phyloP scores from a whole-genome alignment of 1,140 invertebrate genomes.

The Venustaconcha ellipsiformis region DNA sequence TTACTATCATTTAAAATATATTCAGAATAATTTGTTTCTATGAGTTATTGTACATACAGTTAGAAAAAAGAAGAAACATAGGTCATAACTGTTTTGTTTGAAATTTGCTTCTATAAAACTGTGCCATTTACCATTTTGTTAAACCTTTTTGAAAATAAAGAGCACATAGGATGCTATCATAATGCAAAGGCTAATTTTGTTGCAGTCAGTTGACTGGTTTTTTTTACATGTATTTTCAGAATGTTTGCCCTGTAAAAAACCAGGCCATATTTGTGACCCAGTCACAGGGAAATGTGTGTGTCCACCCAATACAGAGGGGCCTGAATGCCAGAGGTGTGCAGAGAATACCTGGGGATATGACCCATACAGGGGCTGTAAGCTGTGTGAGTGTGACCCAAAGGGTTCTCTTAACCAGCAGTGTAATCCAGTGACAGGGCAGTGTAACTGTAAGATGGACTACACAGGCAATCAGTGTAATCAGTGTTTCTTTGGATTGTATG shows the following conservation, averaged over 20 bases:
- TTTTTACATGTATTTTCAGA: conserved; percentile 77
- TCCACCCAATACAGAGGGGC: conserved; percentile 85
- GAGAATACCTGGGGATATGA: conserved; percentile 68
- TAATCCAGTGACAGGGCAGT: conserved; percentile 84
- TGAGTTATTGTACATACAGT: no score
- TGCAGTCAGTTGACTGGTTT: conserved; percentile 91
- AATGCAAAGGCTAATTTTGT: conserved; percentile 69
- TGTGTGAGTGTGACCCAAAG: conserved; percentile 77
- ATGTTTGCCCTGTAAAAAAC: conserved; percentile 75
- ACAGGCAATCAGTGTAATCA: conserved; percentile 91
- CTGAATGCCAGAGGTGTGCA: conserved; percentile 88
- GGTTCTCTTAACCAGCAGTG: conserved; percentile 83
- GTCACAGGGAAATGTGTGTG: conserved; percentile 80
- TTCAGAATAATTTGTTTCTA: no score
- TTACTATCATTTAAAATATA: no score
- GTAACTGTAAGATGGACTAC: conserved; percentile 90
- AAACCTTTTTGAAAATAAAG: no score
- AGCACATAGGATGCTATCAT: no score
- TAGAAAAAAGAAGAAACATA: no score
- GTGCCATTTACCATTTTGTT: no score
- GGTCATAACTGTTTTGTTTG: no score
- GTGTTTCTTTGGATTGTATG: conserved; percentile 78
- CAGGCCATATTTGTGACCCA: conserved; percentile 66
- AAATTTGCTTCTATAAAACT: no score
- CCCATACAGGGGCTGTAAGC: conserved; percentile 57